phyloP scores from a whole-genome alignment of 2,888 invertebrate genomes.

The Mesorhabditis spiculigera region DNA sequence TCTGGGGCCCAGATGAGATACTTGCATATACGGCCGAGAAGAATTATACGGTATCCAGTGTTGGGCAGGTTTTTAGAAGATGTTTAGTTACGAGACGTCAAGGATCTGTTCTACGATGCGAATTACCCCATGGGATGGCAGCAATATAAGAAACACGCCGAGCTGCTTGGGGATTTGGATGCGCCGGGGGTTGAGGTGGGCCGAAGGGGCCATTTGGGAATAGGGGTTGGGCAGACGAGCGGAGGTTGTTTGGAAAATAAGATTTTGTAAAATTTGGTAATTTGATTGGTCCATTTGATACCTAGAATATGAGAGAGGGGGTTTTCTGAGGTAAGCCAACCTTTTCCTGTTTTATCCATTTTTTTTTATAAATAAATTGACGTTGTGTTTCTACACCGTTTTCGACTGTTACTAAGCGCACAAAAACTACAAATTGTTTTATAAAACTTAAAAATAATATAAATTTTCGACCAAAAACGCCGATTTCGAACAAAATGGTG shows the following conservation, averaged over 20 bases:
- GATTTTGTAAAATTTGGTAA: no score
- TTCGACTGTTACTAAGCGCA: no score
- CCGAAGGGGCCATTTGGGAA: background rate
- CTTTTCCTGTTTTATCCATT: background rate
- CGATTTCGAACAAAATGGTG: no score
- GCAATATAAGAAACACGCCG: constrained; percentile 71
- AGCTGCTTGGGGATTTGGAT: constrained; percentile 29
- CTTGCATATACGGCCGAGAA: constrained; percentile 72
- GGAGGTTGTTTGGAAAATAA: background rate
- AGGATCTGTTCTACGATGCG: constrained; percentile 75
- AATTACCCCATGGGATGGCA: constrained; percentile 80
- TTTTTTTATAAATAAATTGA: background rate
- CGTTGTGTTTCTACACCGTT: no score
- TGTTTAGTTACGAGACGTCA: constrained; percentile 28
- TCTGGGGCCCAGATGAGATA: constrained; percentile 79
- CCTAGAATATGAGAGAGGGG: no score
- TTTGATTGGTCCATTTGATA: no score
- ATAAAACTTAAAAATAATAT: no score
- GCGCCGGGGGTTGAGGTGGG: constrained; percentile 35
- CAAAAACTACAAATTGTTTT: no score
- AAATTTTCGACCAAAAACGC: no score
- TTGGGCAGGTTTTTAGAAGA: background rate
- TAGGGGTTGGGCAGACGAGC: background rate
- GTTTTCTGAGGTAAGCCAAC: background rate
- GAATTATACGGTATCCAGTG: constrained; percentile 72